phyloP scores from a whole-genome alignment of 2,113 vertebrate genomes.

The Carassius carassius region DNA sequence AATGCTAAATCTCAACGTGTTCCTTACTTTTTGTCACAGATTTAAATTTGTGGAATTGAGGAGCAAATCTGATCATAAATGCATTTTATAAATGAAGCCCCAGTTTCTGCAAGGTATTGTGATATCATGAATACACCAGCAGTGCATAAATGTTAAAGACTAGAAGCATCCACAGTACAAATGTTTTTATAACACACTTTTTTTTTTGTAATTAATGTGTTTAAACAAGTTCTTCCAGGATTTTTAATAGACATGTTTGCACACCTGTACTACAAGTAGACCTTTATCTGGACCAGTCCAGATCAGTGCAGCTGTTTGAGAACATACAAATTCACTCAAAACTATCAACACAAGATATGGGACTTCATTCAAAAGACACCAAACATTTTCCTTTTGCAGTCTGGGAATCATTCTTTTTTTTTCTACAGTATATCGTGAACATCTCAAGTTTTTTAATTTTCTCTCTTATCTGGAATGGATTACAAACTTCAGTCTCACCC shows the following conservation, averaged over 20 bases:
- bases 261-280: neutral
- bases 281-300: constrained; percentile 4
- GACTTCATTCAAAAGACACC: neutral
- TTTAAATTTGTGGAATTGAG: neutral
- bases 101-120: neutral
- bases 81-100: neutral
- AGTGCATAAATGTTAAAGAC: neutral
- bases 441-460: constrained; percentile 2
- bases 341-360: neutral
- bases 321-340: constrained; percentile 16
- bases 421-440: neutral
- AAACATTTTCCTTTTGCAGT: neutral
- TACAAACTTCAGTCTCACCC: neutral
- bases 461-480: constrained; percentile 22
- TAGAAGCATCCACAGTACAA: neutral
- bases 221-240: neutral
- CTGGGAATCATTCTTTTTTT: neutral
- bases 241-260: constrained; percentile 1
- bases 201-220: neutral
- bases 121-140: neutral
- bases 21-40: neutral
- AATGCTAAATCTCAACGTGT: neutral
- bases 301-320: constrained; percentile 29
- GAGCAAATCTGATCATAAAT: neutral
- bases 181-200: neutral